phyloP scores from a whole-genome alignment of 2,888 invertebrate species.

The Epirrita christyi region DNA sequence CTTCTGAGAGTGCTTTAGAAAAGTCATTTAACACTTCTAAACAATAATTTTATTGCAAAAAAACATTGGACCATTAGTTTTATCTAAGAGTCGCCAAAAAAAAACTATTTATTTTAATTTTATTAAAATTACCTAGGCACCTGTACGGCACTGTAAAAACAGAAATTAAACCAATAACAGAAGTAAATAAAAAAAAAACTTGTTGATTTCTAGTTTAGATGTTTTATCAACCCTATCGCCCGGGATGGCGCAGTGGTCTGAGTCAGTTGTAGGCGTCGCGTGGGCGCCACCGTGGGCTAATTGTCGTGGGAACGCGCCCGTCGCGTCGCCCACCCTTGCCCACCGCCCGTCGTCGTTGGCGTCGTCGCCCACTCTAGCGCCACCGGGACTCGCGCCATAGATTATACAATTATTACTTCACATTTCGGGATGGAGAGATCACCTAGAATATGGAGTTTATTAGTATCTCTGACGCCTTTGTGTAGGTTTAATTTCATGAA shows the following conservation, averaged over 20 bases:
- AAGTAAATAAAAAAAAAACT: no score
- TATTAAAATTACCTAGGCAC: no score
- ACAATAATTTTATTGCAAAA: no score
- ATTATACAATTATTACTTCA: neutral
- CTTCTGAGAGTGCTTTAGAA: no score
- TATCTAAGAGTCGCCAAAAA: no score
- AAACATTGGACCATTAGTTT: no score
- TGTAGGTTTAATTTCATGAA: no score
- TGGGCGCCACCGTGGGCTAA: conserved; percentile 66
- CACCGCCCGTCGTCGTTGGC: conserved; percentile 30
- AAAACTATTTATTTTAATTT: no score
- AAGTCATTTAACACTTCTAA: no score
- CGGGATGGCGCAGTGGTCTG: conserved; percentile 44
- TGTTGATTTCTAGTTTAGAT: no score
- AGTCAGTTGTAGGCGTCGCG: conserved; percentile 59
- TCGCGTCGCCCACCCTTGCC: conserved; percentile 45
- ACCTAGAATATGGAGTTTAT: neutral
- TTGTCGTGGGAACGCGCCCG: conserved; percentile 74
- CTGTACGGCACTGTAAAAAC: no score
- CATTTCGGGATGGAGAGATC: neutral
- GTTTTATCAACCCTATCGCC: conserved; percentile 47
- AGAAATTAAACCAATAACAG: no score
- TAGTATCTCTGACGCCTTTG: neutral
- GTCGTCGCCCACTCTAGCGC: conserved; percentile 39
- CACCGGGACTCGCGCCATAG: conserved; percentile 38